These are phyloP conservation scores for Phymanthus crucifer DNA, from an alignment of 92 coral and sea anemone species.

Conservation along the genomic window DNA sequence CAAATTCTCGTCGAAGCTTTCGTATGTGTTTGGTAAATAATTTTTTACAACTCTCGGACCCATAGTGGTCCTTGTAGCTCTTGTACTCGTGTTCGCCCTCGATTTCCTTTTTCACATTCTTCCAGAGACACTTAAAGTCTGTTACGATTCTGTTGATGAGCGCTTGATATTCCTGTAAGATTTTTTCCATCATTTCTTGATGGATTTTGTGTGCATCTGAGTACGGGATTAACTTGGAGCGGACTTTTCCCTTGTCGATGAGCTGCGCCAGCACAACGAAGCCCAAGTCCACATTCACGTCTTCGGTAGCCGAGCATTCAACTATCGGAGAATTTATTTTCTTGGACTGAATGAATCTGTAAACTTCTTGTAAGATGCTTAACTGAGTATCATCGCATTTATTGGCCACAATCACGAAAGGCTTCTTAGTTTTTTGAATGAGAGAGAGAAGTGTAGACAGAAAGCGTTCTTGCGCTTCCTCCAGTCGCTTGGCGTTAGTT, in stretches of 20 bases:
- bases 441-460: slow-evolving; percentile 69
- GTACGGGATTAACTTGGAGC: slow-evolving; percentile 87
- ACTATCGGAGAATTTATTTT: slow-evolving; percentile 88
- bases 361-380: slow-evolving; percentile 85
- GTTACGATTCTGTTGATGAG: slow-evolving; percentile 78
- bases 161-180: slow-evolving; percentile 81
- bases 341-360: slow-evolving; percentile 86
- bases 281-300: slow-evolving; percentile 93
- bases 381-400: slow-evolving; percentile 94
- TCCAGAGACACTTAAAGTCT: slow-evolving; percentile 92
- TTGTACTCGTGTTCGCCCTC: slow-evolving; percentile 75
- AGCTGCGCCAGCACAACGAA: slow-evolving; percentile 84
- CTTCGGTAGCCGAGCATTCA: slow-evolving; percentile 84
- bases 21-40: slow-evolving; percentile 91
- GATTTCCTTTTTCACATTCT: slow-evolving; percentile 81
- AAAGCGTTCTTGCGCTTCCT: slow-evolving; percentile 86
- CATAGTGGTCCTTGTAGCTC: slow-evolving; percentile 80
- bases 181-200: slow-evolving; percentile 68
- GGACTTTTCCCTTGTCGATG: slow-evolving; percentile 90
- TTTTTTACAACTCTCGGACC: slow-evolving; percentile 87
- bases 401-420: slow-evolving; percentile 91
- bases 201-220: slow-evolving; percentile 82
- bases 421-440: slow-evolving; percentile 90
- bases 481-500: slow-evolving; percentile 76
- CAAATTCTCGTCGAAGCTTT: slow-evolving; percentile 85